Evolutionary conservation across 2,888 invertebrate species (phyloP), one percentile per base, ranked within the genome.

Genomic region (Lasius fuliginosus): DNA sequence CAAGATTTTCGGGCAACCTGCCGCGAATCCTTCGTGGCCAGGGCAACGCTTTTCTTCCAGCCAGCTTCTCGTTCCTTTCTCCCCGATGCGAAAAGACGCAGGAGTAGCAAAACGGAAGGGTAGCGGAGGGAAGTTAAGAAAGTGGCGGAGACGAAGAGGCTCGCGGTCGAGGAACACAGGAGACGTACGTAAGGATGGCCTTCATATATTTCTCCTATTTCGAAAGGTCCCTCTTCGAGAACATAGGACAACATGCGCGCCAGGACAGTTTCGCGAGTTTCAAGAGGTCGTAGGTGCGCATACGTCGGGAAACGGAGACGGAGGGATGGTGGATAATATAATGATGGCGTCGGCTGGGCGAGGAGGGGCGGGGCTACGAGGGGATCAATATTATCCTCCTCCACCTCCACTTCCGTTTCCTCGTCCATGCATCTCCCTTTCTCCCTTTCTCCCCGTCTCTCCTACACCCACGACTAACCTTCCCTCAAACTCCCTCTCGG

Each of bases 351-450:
- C 94, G 94, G 88, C 91, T 89, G 92, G 91, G 90, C 91, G 93
- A 93, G 94, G 94, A 92, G 94, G 93, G 94, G 95, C 95, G 94
- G 95, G 94, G 94, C 95, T 93, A 94, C 94, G 94, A 93, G 94
- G 94, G 94, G 95, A 95, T 95, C 95, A 94, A 95, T 95, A 95
- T 94, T 94, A 94, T 94, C 94, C 94, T 94, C 94, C 94, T 94
- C 94, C 92, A 92, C 93, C 94, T 92, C 93, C 89, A 89, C 89
- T 91, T 85, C 87, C 89, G 87, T 86, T 86, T 76, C 84, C 85
- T 87, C 89, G 74, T 86, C 89, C 86, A 87, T 84, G 84, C 87
- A 88, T 90, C 87, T 87, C 90, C 90, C 90, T 84, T 77, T 64
- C 60, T 76, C 85, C 56, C 84, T 67, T 76, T 76, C 62, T 75